A percentile compares a stretch with the other conserved stretches of the same genome.
phyloP scores from a whole-genome alignment of 1,140 invertebrate species.

The Drosophila lini region DNA sequence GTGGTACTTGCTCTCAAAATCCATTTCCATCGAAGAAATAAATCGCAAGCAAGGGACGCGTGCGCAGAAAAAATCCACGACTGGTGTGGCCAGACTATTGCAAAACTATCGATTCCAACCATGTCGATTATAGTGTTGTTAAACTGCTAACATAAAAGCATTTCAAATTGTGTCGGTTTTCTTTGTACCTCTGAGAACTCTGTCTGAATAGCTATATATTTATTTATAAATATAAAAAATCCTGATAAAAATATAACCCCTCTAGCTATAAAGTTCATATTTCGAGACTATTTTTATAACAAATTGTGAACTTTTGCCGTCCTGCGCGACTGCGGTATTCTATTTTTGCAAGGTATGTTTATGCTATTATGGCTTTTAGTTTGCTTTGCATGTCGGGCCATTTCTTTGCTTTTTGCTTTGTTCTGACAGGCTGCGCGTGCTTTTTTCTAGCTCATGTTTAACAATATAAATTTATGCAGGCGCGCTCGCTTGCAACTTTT shows the following conservation, averaged over 20 bases:
- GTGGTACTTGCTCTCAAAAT: conserved; percentile 24
- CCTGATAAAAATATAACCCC: background rate
- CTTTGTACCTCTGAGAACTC: background rate
- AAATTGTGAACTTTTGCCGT: conserved; percentile 6
- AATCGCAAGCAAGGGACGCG: conserved; percentile 6
- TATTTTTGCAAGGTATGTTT: conserved; percentile 22
- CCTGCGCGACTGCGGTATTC: conserved; percentile 9
- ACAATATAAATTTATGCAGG: conserved; percentile 79
- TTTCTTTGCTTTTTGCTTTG: conserved; percentile 47
- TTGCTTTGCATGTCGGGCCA: conserved; percentile 50
- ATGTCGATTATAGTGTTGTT: background rate
- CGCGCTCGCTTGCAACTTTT: conserved; percentile 49
- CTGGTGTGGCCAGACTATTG: background rate
- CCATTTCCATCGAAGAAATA: conserved; percentile 18
- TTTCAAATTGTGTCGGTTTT: background rate
- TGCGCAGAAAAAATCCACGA: background rate
- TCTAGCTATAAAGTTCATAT: too few relatives aligned
- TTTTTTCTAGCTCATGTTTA: conserved; percentile 78
- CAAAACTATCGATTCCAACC: background rate
- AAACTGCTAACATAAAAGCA: too few relatives aligned
- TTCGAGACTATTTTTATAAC: background rate
- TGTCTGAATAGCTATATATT: too few relatives aligned
- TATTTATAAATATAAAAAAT: background rate
- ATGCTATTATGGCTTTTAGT: conserved; percentile 12
- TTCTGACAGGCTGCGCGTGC: conserved; percentile 73